Evolutionary conservation across 2,797 vertebrate species (phyloP), one percentile per base, ranked within the genome.

Genomic region (Amphiprion clarkii): DNA sequence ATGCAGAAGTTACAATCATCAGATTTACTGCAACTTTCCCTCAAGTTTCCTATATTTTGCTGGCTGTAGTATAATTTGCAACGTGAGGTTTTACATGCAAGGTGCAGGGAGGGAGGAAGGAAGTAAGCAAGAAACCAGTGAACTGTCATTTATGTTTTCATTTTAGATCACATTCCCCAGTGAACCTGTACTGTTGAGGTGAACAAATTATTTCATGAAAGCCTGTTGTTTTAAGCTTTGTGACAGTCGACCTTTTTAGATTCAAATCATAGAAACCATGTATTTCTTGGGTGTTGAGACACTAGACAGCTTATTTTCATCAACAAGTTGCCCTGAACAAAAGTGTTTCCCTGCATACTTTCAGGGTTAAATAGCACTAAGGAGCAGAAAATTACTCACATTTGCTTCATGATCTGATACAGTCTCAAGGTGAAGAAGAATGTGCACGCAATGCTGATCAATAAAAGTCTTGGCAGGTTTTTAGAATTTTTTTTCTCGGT

Each of bases 81-180:
- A 7, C 44, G 44, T 67, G 52, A 75, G 5, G 3, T 63, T 61
- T 70, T 53, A 52, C n/a, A 40, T 60, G 57, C 48, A 60, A 55
- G 21, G n/a, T 62, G 62, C 76, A 78, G 71, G 72, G 59, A 23
- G 23, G 23, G 23, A 87, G 76, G 76, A 81, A 82, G 77, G 31
- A 78, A 82, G 77, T 11, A n/a, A 60, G 51, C 79, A 79, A 79
- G 81, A 89, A 86, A 77, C 70, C 68, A 62, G 73, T 57, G 53
- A 85, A 79, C 69, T 68, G 78, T 71, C 75, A 44, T 61, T 69
- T 85, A 44, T 36, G 51, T 75, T 81, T 74, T 80, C 12, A 71
- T 57, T 74, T 19, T 65, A 48, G 25, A 64, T 77, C 23, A 46
- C 10, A 5, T 53, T 66, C 59, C 17, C n/a, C 14, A 1, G n/a